phyloP scores from a whole-genome alignment of 2,888 invertebrate genomes.

The Spilosoma lubricipeda region DNA sequence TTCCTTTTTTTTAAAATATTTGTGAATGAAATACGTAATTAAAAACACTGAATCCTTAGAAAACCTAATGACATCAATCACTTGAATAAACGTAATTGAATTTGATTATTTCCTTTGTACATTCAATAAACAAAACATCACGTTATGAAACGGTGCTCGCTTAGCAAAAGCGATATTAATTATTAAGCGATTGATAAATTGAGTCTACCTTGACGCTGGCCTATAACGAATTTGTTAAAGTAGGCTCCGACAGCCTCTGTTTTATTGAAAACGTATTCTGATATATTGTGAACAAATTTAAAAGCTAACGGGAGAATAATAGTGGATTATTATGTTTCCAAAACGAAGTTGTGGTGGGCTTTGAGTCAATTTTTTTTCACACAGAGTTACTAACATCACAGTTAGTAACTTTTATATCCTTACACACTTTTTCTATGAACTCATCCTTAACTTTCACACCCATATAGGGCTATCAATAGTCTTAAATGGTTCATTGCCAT shows the following conservation, averaged over 20 bases:
- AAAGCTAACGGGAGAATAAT: not conserved
- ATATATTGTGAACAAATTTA: constrained; percentile 11
- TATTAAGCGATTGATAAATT: constrained; percentile 55
- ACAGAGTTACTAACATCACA: too few species aligned
- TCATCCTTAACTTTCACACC: not conserved
- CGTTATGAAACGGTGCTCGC: constrained; percentile 26
- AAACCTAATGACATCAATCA: not conserved
- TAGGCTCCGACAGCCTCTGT: constrained; percentile 11
- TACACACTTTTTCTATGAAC: too few species aligned
- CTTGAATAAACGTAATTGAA: not conserved
- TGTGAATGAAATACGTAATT: not conserved
- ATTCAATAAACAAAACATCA: constrained; percentile 23
- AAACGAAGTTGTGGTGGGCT: too few species aligned
- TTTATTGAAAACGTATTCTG: constrained; percentile 12
- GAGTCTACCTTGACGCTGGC: constrained; percentile 44
- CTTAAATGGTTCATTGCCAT: too few species aligned
- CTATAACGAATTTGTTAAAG: constrained; percentile 39
- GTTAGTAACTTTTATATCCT: too few species aligned
- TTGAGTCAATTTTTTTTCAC: too few species aligned
- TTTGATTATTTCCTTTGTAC: constrained; percentile 8
- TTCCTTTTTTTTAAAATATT: too few species aligned
- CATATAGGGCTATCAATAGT: not conserved
- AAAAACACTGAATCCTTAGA: not conserved
- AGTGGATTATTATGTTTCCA: too few species aligned
- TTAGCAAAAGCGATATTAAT: constrained; percentile 48